phyloP scores from a whole-genome alignment of 2,113 vertebrate species.

The Peucedramus taeniatus region DNA sequence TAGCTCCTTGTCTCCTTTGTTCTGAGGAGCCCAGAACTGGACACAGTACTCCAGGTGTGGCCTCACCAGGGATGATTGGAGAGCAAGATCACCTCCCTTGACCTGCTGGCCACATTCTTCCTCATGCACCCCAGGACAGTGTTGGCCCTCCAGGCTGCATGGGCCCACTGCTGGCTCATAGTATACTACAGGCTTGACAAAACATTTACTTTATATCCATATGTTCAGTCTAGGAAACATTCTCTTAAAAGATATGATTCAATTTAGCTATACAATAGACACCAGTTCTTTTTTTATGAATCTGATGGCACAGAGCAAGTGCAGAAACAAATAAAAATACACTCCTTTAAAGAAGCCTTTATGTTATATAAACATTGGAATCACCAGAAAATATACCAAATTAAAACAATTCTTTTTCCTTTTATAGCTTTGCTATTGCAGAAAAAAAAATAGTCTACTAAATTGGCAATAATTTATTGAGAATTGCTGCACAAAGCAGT shows the following conservation, averaged over 20 bases:
- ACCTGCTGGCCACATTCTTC: not conserved
- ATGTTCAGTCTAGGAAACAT: not conserved
- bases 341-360: not conserved
- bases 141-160: not conserved
- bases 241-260: not conserved
- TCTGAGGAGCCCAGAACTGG: not conserved
- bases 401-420: not conserved
- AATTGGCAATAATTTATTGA: not conserved
- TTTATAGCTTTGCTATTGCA: not conserved
- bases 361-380: not conserved
- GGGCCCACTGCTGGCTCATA: accelerated
- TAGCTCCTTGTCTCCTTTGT: not conserved
- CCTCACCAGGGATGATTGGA: not conserved
- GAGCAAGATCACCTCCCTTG: no score
- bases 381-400: not conserved
- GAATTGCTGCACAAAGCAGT: not conserved
- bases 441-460: not conserved
- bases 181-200: not conserved
- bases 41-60: no score
- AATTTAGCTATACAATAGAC: not conserved
- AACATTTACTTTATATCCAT: not conserved
- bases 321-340: not conserved
- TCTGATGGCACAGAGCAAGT: not conserved
- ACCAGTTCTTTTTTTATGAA: not conserved
- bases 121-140: no score